A percentile compares a stretch with the other conserved stretches of the same genome.
Conservation (phyloP, 1,140 invertebrate genomes). For the Mactra quadrangularis region DNA sequence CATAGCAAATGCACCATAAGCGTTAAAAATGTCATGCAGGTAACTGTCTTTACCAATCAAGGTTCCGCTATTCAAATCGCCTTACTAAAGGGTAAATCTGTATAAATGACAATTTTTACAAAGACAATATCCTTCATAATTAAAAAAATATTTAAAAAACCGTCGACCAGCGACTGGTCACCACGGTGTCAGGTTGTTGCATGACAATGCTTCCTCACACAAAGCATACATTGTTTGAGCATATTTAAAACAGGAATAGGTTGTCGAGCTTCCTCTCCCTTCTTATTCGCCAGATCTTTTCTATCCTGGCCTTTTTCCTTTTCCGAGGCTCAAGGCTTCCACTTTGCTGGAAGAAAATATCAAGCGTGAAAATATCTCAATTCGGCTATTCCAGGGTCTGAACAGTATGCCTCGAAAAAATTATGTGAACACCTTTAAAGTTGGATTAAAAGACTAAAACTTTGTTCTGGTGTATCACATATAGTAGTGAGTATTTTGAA, state of each 20-base stretch:
- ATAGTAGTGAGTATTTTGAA: constrained; percentile 11
- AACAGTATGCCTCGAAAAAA: not conserved
- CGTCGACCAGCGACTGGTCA: constrained; percentile 27
- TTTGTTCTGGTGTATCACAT: not conserved
- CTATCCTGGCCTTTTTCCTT: not conserved
- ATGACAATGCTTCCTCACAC: constrained; percentile 38
- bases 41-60: constrained; percentile 10
- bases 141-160: constrained; percentile 19
- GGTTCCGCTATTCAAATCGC: not conserved
- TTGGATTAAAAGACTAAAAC: constrained; percentile 2
- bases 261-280: constrained; percentile 13
- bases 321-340: not conserved
- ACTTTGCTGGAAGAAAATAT: not conserved
- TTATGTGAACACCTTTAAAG: not conserved
- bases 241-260: constrained; percentile 25
- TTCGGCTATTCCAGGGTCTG: not conserved
- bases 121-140: constrained; percentile 16
- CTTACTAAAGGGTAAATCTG: constrained; percentile 4
- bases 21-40: constrained; percentile 8
- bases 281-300: constrained; percentile 19
- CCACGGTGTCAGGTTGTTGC: constrained; percentile 8
- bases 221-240: constrained; percentile 10
- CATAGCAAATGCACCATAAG: constrained; percentile 14
- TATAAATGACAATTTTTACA: constrained; percentile 31
- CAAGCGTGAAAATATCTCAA: not conserved